Conservation (phyloP, 2,113 vertebrate species). For the Crotalus horridus region DNA sequence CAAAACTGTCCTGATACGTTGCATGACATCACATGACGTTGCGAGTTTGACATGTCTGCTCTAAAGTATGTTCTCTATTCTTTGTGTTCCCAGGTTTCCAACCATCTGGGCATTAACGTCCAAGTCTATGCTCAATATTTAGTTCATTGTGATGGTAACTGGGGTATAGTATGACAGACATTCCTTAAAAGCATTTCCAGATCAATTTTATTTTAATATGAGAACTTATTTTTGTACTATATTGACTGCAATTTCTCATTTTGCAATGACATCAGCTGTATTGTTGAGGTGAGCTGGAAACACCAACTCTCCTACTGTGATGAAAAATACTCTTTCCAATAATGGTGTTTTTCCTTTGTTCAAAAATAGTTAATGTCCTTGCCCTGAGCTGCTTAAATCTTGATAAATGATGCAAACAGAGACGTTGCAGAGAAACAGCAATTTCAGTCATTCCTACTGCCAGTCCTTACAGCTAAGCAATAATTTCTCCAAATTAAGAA, state of each 20-base stretch:
- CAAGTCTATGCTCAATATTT: neutral
- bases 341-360: neutral
- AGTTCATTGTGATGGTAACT: neutral
- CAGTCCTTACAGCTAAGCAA: neutral
- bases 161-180: neutral
- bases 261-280: neutral
- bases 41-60: too few species aligned
- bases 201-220: neutral
- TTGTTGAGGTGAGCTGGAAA: neutral
- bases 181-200: neutral
- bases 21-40: too few species aligned
- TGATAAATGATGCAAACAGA: neutral
- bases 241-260: neutral
- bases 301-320: conserved; percentile 1
- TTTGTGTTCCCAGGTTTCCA: neutral
- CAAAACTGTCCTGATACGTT: too few species aligned
- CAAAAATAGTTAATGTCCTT: neutral
- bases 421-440: neutral
- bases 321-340: conserved; percentile 10
- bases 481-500: neutral
- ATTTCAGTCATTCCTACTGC: neutral
- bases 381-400: neutral
- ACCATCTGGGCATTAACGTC: neutral
- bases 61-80: neutral
- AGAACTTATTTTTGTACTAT: neutral